phyloP scores from a whole-genome alignment of 2,888 invertebrate species.

The Meliscaeva auricollis region DNA sequence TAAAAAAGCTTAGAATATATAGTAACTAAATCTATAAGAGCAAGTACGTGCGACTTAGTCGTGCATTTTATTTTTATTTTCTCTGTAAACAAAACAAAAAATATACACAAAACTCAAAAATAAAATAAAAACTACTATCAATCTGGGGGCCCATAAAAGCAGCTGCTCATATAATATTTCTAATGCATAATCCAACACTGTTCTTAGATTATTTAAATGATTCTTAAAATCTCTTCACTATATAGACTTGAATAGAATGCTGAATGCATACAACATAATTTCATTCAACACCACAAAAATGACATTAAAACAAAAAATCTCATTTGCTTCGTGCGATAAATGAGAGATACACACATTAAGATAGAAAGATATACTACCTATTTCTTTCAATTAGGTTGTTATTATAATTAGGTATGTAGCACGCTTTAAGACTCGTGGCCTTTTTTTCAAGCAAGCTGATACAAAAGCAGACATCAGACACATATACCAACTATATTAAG shows the following conservation, averaged over 20 bases:
- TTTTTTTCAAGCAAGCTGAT: neutral
- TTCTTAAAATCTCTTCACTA: slow-evolving; percentile 21
- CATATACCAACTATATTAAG: neutral
- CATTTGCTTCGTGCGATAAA: slow-evolving; percentile 39
- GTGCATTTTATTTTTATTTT: too few species aligned
- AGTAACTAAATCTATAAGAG: too few species aligned
- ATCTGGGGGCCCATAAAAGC: neutral
- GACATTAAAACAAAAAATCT: slow-evolving; percentile 38
- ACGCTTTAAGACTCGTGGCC: slow-evolving; percentile 5
- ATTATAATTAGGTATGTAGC: slow-evolving; percentile 12
- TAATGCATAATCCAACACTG: neutral
- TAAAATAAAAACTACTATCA: neutral
- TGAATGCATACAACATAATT: slow-evolving; percentile 34
- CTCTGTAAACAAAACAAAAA: too few species aligned
- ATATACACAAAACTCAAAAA: too few species aligned
- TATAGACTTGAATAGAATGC: slow-evolving; percentile 23
- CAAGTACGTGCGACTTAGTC: too few species aligned
- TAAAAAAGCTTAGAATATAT: too few species aligned
- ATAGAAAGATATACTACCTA: slow-evolving; percentile 4
- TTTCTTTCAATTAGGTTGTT: slow-evolving; percentile 67
- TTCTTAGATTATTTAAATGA: neutral
- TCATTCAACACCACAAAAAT: slow-evolving; percentile 65
- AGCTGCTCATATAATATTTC: neutral
- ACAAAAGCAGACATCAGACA: neutral
- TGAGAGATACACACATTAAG: slow-evolving; percentile 25